These are phyloP conservation scores for Scomber scombrus DNA, from an alignment of 2,113 vertebrate species.

Conservation along the genomic window DNA sequence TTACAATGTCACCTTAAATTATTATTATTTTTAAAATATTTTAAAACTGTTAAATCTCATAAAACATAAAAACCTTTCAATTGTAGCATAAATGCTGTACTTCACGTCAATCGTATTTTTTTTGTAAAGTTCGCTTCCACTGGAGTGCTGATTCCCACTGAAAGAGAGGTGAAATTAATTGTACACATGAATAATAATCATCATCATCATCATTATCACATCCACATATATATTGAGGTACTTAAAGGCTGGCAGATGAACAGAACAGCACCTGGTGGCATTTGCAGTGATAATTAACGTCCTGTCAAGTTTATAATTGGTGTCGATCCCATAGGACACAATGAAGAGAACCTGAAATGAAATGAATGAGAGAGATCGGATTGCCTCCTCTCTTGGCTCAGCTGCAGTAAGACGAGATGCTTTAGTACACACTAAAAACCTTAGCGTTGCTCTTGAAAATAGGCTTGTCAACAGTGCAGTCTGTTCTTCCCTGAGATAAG, in stretches of 20 bases:
- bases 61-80: slow-evolving; percentile 76
- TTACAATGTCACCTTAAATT: background rate
- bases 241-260: background rate
- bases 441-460: slow-evolving; percentile 79
- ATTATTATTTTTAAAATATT: background rate
- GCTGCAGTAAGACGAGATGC: background rate
- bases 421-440: slow-evolving; percentile 65
- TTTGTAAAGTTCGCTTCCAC: slow-evolving; percentile 37
- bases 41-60: background rate
- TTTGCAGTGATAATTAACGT: slow-evolving; percentile 69
- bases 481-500: slow-evolving; percentile 51
- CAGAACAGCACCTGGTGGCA: slow-evolving; percentile 73
- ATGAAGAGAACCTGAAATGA: slow-evolving; percentile 75
- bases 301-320: slow-evolving; percentile 52
- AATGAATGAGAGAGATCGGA: background rate
- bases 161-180: slow-evolving; percentile 5
- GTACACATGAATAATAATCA: background rate
- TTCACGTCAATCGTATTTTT: slow-evolving; percentile 73
- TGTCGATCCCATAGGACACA: slow-evolving; percentile 77
- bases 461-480: slow-evolving; percentile 85
- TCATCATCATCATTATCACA: background rate
- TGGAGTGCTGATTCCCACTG: slow-evolving; percentile 76
- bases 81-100: slow-evolving; percentile 78
- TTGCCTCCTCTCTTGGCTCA: background rate
- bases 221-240: background rate